phyloP scores from a whole-genome alignment of 2,888 invertebrate species.

The Cephonodes hylas region DNA sequence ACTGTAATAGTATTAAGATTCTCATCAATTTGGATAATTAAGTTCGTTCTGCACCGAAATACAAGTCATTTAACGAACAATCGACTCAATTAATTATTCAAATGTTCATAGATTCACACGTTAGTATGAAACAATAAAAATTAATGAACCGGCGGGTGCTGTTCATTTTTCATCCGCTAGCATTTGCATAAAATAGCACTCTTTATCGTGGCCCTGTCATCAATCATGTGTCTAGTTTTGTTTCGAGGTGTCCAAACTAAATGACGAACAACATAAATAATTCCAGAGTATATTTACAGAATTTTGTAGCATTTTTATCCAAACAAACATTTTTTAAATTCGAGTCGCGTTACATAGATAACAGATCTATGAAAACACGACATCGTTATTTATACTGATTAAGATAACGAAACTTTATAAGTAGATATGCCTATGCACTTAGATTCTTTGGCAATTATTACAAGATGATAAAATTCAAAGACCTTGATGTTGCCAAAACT shows the following conservation, averaged over 20 bases:
- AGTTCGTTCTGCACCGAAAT: neutral
- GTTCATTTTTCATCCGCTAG: conserved; percentile 4
- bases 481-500: too few relatives aligned
- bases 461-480: too few relatives aligned
- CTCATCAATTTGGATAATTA: neutral
- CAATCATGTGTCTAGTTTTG: conserved; percentile 30
- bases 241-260: conserved; percentile 18
- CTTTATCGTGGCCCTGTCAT: conserved; percentile 25
- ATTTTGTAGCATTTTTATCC: too few relatives aligned
- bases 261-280: neutral
- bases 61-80: neutral
- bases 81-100: neutral
- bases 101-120: neutral
- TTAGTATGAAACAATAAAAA: conserved; percentile 1
- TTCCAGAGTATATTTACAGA: neutral
- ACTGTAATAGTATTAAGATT: neutral
- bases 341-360: too few relatives aligned
- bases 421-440: too few relatives aligned
- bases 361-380: too few relatives aligned
- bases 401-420: too few relatives aligned
- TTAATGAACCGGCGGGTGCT: neutral
- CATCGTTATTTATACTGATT: too few relatives aligned
- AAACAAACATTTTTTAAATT: too few relatives aligned
- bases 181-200: conserved; percentile 14
- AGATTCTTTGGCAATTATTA: too few relatives aligned